phyloP scores from a whole-genome alignment of 1,140 invertebrate genomes.

The Plutomurus gul region DNA sequence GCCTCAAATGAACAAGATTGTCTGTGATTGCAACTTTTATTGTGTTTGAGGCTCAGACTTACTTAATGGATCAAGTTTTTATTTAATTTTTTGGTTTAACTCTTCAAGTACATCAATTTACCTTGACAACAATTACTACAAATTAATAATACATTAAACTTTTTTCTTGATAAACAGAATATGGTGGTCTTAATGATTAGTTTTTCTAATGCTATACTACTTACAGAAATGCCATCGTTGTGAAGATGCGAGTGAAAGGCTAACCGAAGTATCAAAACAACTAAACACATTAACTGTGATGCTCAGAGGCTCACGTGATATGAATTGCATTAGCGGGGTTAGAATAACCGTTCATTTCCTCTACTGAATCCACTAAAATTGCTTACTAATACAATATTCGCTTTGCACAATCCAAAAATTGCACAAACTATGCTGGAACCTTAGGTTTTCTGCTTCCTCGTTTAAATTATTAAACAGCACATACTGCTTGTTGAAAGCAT shows the following conservation, averaged over 20 bases:
- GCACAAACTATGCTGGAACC: too few species aligned
- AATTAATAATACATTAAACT: background rate
- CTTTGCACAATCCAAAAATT: too few species aligned
- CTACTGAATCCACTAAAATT: background rate
- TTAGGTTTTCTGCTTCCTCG: too few species aligned
- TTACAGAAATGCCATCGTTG: conserved; percentile 42
- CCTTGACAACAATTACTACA: too few species aligned
- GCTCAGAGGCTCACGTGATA: conserved; percentile 30
- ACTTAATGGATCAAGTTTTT: too few species aligned
- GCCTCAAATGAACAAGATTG: too few species aligned
- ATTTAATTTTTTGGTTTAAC: too few species aligned
- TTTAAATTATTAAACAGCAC: too few species aligned
- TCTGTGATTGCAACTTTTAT: too few species aligned
- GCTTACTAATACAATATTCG: background rate
- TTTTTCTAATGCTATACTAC: conserved; percentile 3
- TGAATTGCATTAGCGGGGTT: conserved; percentile 36
- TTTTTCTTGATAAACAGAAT: background rate
- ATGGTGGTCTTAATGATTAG: background rate
- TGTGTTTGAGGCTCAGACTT: too few species aligned
- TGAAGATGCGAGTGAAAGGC: conserved; percentile 34
- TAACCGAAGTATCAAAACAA: conserved; percentile 47
- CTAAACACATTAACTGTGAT: conserved; percentile 46
- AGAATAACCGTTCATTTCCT: conserved; percentile 5
- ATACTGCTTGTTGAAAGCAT: too few species aligned
- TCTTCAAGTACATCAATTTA: too few species aligned